phyloP scores from a whole-genome alignment of 2,888 invertebrate genomes.

The Eupithecia pulchellata region DNA sequence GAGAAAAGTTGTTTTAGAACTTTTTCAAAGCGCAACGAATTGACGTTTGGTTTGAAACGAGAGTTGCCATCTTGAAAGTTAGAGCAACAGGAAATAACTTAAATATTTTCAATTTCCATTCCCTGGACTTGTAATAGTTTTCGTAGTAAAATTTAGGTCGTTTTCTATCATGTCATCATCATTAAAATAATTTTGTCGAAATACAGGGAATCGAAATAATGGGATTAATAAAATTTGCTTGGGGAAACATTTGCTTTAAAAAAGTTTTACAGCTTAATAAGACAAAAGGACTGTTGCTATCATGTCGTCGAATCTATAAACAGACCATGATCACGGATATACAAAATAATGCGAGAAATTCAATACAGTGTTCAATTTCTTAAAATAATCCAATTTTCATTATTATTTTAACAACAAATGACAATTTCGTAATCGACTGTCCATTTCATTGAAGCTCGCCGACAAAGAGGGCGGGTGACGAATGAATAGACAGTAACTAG shows the following conservation, averaged over 20 bases:
- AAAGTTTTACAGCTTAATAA: neutral
- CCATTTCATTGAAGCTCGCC: constrained; percentile 43
- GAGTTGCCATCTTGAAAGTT: neutral
- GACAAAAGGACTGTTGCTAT: neutral
- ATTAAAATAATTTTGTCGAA: neutral
- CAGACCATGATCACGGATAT: neutral
- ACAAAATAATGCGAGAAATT: neutral
- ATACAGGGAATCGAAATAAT: neutral
- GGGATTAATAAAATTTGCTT: neutral
- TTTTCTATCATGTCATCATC: neutral
- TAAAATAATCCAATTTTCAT: neutral
- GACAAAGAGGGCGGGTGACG: constrained; percentile 58
- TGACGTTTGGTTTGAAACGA: neutral
- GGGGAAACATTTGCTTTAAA: neutral
- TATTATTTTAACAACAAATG: neutral
- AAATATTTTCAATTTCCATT: neutral
- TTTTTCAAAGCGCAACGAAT: constrained; percentile 9
- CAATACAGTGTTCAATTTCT: too few species aligned
- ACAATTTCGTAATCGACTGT: constrained; percentile 19
- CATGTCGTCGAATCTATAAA: neutral
- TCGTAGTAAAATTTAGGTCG: neutral
- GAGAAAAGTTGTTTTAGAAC: constrained; percentile 20
- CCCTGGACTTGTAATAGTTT: neutral
- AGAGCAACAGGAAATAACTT: neutral
- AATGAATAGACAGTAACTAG: constrained; percentile 60